Conservation (phyloP, 1,140 invertebrate genomes). For the Nomia melanderi region DNA sequence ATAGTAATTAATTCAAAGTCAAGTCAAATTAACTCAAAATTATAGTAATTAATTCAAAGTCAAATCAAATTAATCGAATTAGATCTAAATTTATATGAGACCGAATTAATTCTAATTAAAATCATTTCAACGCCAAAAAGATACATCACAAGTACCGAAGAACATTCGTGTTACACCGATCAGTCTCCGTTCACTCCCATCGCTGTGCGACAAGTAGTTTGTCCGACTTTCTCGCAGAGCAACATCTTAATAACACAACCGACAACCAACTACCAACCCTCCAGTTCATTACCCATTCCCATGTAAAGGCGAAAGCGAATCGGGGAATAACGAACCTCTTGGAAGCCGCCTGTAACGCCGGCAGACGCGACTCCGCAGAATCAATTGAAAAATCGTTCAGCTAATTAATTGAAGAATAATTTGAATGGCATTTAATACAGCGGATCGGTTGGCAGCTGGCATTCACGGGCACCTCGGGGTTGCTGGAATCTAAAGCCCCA, state of each 20-base stretch:
- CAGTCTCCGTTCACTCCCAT: slow-evolving; percentile 26
- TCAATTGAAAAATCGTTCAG: slow-evolving; percentile 73
- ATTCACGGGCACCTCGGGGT: slow-evolving; percentile 10
- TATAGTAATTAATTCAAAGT: no score
- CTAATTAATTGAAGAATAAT: slow-evolving; percentile 75
- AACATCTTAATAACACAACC: slow-evolving; percentile 79
- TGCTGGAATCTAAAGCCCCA: neutral
- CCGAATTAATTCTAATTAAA: no score
- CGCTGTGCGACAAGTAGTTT: slow-evolving; percentile 25
- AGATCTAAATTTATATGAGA: no score
- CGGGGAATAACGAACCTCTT: slow-evolving; percentile 77
- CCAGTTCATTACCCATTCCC: slow-evolving; percentile 78
- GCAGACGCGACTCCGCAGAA: slow-evolving; percentile 32
- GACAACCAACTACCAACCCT: slow-evolving; percentile 65
- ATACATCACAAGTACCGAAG: no score
- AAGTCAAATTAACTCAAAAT: no score
- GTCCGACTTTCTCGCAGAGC: slow-evolving; percentile 22
- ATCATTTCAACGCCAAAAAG: no score
- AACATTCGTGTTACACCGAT: no score
- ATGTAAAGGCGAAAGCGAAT: slow-evolving; percentile 69
- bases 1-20: no score
- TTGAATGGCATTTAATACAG: slow-evolving; percentile 62
- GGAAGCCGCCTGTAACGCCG: slow-evolving; percentile 61
- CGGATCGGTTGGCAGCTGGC: neutral
- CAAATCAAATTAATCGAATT: no score